These are phyloP conservation scores for Metridium senile DNA, from an alignment of 92 coral and sea anemone species.

Conservation along the genomic window DNA sequence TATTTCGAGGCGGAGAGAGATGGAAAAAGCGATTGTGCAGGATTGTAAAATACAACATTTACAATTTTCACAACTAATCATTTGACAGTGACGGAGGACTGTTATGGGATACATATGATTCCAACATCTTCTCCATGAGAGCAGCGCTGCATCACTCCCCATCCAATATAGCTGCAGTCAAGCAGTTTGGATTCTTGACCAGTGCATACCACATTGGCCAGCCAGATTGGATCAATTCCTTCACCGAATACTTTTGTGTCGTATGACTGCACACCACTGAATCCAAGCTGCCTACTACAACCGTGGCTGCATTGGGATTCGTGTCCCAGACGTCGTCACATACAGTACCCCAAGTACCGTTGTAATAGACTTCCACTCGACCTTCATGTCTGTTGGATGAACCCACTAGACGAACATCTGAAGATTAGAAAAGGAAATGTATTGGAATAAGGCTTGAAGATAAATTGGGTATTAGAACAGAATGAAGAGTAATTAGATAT, in stretches of 20 bases:
- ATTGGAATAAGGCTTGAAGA: too few relatives aligned
- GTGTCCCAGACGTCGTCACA: background rate
- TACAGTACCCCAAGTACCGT: background rate
- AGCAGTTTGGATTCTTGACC: background rate
- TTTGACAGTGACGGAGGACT: background rate
- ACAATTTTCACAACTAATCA: too few relatives aligned
- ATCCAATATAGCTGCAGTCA: background rate
- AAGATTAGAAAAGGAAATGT: background rate
- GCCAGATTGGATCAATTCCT: conserved; percentile 7
- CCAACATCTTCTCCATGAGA: conserved; percentile 8
- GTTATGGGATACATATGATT: background rate
- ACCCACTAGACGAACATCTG: background rate
- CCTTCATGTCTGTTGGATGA: background rate
- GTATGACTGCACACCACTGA: background rate
- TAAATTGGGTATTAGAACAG: too few relatives aligned
- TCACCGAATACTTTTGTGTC: background rate
- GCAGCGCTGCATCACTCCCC: conserved; percentile 1
- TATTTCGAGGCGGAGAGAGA: too few relatives aligned
- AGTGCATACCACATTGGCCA: background rate
- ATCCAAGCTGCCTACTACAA: background rate
- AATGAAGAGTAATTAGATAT: background rate
- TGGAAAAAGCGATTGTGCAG: too few relatives aligned
- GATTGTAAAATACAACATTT: too few relatives aligned
- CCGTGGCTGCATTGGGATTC: background rate
- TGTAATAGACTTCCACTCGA: background rate